Evolutionary conservation across 2,113 vertebrate species (phyloP).

Genomic region (Aegotheles bennettii): DNA sequence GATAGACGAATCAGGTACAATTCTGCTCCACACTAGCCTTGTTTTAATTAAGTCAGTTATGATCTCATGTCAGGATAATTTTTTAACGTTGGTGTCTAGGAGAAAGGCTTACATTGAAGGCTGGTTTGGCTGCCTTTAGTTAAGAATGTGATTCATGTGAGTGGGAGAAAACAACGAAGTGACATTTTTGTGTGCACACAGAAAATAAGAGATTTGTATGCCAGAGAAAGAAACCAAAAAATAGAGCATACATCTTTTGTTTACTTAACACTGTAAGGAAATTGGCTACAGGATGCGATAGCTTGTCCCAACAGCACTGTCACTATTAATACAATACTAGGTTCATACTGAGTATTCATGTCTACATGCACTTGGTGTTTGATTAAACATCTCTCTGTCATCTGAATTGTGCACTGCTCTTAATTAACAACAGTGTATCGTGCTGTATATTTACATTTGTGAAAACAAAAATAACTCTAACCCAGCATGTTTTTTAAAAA

Average conservation of each 20-base stretch:
- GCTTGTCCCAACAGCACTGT: neutral
- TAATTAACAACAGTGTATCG: neutral
- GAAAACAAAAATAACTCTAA: neutral
- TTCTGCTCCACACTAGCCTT: slow-evolving; percentile 26
- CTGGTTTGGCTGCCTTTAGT: neutral
- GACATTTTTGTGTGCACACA: neutral
- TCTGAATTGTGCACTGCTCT: neutral
- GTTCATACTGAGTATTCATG: neutral
- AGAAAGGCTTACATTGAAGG: slow-evolving; percentile 50
- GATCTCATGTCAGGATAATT: slow-evolving; percentile 58
- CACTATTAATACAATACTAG: neutral
- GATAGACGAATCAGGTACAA: slow-evolving; percentile 36
- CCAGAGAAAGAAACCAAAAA: neutral
- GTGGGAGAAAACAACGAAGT: slow-evolving; percentile 49
- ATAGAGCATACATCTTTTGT: neutral
- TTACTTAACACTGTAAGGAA: neutral
- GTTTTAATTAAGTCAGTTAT: slow-evolving; percentile 30
- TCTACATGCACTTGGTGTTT: neutral
- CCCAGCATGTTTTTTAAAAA: neutral
- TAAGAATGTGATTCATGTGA: slow-evolving; percentile 57
- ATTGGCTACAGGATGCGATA: neutral
- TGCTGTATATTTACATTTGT: neutral
- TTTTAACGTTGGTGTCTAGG: slow-evolving; percentile 44
- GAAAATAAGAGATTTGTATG: slow-evolving; percentile 3
- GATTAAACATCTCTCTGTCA: neutral